Evolutionary conservation across 2,888 invertebrate genomes (phyloP).

Genomic region (Nephrotoma appendiculata): DNA sequence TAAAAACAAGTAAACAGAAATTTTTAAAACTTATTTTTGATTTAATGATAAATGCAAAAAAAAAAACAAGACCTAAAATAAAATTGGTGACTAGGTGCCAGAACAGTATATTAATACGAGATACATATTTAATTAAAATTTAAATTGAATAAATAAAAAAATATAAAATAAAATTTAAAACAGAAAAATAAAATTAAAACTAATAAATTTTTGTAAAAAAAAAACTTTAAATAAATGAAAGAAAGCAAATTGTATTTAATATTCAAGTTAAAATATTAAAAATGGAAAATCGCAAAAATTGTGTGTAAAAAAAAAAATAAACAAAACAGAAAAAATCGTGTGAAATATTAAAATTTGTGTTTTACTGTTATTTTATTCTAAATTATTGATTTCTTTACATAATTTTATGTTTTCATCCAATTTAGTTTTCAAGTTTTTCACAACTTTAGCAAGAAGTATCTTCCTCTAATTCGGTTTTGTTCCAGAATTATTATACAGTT

Average conservation of each 20-base stretch:
- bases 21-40: background rate
- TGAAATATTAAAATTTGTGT: background rate
- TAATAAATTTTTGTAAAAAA: background rate
- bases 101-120: background rate
- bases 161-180: background rate
- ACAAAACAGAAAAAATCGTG: background rate
- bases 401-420: too few relatives aligned
- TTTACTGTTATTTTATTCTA: background rate
- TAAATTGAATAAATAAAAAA: background rate
- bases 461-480: too few relatives aligned
- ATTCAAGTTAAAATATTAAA: background rate
- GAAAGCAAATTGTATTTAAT: background rate
- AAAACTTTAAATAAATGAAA: background rate
- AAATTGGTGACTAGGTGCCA: background rate
- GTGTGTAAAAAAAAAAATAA: background rate
- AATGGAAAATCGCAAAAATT: background rate
- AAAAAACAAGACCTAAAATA: background rate
- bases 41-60: background rate
- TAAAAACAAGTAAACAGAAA: background rate
- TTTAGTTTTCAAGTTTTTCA: too few relatives aligned
- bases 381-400: too few relatives aligned
- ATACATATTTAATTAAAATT: background rate
- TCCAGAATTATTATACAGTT: too few relatives aligned
- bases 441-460: too few relatives aligned
- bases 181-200: background rate